Base-by-base conservation (phyloP, 2,113 vertebrate genomes). In the Apus apus region DNA sequence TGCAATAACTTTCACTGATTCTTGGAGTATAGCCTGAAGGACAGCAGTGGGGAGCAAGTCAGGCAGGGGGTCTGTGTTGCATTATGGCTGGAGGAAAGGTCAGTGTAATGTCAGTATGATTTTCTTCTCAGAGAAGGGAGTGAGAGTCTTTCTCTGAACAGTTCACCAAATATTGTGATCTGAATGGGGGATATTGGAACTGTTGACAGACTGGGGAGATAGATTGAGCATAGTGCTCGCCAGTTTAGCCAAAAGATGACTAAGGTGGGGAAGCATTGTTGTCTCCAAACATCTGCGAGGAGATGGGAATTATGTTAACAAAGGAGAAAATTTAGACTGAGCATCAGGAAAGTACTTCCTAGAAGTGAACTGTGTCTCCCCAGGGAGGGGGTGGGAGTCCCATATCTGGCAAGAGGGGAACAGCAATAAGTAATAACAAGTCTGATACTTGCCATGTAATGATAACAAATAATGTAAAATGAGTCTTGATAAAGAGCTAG, bases 231-330 rank as follows among this genome's bases (percentile, higher is more conserved):
- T 56, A 70, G 26, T 43, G 29, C 72, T 94, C 68, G 66, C 36
- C 46, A 76, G 30, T 79, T 92, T 84, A 92, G 96, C 93, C 96
- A 96, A 96, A 89, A 87, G 88, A 96, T 96, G 90, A 95, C 93
- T 90, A 85, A 96, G 83, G 62, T 78, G 23, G 57, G 80, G 70
- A 87, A 91, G 43, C 46, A 30, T 73, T 76, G 46, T 76, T 87
- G 78, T 77, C 88, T 93, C 82, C 76, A 92, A 89, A 96, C 92
- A 96, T 96, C 96, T 97, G 92, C 71, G 80, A 93, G 77, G 79
- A 71, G 83, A 90, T 84, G 61, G 60, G 9, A 51, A 84, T 86
- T 92, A 53, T 10, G 3, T 90, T 84, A 95, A 65, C 76, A 75
- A 72, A 89, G 36, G 53, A 82, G 53, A 94, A 90, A 95, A 90